Evolutionary conservation across 2,888 invertebrate genomes (phyloP), one percentile per base, ranked within the genome.

Genomic region (Drosophila nr. perissopoda): DNA sequence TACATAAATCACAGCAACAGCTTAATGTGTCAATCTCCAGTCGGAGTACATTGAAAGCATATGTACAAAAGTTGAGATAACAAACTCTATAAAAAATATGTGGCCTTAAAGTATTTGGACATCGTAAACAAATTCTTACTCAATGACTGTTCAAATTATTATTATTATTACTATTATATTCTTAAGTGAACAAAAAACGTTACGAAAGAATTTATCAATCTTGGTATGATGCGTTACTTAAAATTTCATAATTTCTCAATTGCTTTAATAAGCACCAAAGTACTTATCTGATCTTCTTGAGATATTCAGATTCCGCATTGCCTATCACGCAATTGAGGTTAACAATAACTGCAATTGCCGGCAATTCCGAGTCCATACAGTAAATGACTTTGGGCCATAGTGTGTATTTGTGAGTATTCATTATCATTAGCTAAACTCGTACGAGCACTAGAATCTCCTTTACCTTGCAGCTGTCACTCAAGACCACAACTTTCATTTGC

Each of bases 1-100:
- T 53, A 33, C 71, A 82, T 82, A 82, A 82, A 84, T 77, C 77
- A 84, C 74, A 53, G 65, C 51, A 52, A 61, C 16, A 58, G 66
- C 46, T 52, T 58, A 69, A 58, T 64, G 69, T 57, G 2, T 56
- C 49, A 61, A 53, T 48, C 46, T 46, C n/a, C 33, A 38, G 42
- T 3, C 6, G 16, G 4, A n/a, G 18, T 38, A 25, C 18, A 40
- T 13, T 61, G 16, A 42, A 25, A 13, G 6, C n/a, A 18, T 25
- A 33, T 52, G 16, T 8, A 42, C 25, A 18, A 7, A 33, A n/a
- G 59, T 33, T 40, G n/a, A 25, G 53, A 36, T 36, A 36, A 36
- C 16, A n/a, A 53, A 25, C 10, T 21, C 33, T 16, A 33, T 13
- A 21, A 33, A 21, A 21, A 21, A 21, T 4, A 16, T 21, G 16